phyloP scores from a whole-genome alignment of 2,113 vertebrate species.

The Hippocampus barbouri region DNA sequence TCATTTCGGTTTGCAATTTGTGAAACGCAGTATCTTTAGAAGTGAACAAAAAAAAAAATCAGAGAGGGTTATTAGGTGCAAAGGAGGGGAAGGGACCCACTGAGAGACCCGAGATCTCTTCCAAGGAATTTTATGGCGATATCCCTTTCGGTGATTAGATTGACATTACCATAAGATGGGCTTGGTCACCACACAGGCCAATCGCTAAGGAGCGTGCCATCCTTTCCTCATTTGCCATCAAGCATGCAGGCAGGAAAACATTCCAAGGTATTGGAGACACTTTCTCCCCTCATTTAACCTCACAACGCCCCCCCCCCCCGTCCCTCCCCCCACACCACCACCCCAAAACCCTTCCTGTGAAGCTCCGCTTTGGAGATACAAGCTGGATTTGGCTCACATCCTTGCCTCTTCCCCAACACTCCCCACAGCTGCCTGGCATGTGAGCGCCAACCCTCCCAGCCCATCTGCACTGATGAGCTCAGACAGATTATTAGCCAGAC shows the following conservation, averaged over 20 bases:
- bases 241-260: slow-evolving; percentile 36
- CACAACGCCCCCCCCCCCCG: background rate
- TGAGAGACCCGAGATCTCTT: slow-evolving; percentile 39
- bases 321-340: slow-evolving; percentile 8
- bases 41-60: slow-evolving; percentile 5
- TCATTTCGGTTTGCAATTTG: background rate
- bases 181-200: slow-evolving; percentile 70
- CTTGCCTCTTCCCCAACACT: slow-evolving; percentile 62
- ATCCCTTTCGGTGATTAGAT: slow-evolving; percentile 68
- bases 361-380: slow-evolving; percentile 70
- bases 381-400: slow-evolving; percentile 77
- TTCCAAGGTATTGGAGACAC: slow-evolving; percentile 56
- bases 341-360: slow-evolving; percentile 17
- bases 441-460: slow-evolving; percentile 78
- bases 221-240: slow-evolving; percentile 54
- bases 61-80: background rate
- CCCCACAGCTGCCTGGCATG: slow-evolving; percentile 72
- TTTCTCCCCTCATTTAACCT: slow-evolving; percentile 40
- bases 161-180: slow-evolving; percentile 73
- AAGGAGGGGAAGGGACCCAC: slow-evolving; percentile 10
- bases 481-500: slow-evolving; percentile 88
- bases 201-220: slow-evolving; percentile 60
- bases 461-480: slow-evolving; percentile 84
- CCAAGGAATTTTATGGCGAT: slow-evolving; percentile 57
- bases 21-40: slow-evolving; percentile 23